Percentiles rank a stretch among this genome's conserved stretches.
Conservation (phyloP, 2,888 invertebrate genomes). For the Ypsolopha scabrella region DNA sequence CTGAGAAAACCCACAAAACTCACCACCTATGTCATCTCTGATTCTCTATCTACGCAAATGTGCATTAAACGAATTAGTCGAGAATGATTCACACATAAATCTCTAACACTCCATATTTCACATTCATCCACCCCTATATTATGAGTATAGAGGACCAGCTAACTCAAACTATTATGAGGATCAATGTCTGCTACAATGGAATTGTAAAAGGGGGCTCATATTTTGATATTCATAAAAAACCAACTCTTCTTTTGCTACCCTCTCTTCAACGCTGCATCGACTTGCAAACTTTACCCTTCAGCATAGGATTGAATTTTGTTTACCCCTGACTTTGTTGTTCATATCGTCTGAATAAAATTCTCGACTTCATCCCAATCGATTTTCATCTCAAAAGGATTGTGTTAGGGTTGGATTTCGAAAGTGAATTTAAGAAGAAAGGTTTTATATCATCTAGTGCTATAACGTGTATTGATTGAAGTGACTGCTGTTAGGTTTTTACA, state of each 20-base stretch:
- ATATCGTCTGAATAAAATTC: constrained; percentile 44
- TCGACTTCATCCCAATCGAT: constrained; percentile 15
- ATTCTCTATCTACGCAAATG: no score
- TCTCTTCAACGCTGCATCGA: constrained; percentile 16
- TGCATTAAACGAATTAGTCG: not conserved
- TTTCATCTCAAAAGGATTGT: constrained; percentile 18
- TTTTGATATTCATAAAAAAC: constrained; percentile 68
- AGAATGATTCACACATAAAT: constrained; percentile 19
- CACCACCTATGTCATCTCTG: no score
- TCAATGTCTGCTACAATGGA: constrained; percentile 67
- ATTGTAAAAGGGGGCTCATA: constrained; percentile 69
- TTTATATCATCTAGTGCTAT: constrained; percentile 54
- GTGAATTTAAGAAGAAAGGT: constrained; percentile 37
- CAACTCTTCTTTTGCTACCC: constrained; percentile 56
- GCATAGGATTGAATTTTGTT: constrained; percentile 39
- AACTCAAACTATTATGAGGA: constrained; percentile 63
- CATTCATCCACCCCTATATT: constrained; percentile 51
- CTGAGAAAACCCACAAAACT: no score
- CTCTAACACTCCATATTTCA: constrained; percentile 14
- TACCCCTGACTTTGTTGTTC: constrained; percentile 45
- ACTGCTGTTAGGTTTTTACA: constrained; percentile 67
- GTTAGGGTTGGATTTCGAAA: constrained; percentile 29
- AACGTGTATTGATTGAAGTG: constrained; percentile 69
- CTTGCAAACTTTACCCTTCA: constrained; percentile 28
- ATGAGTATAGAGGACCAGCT: constrained; percentile 51